Evolutionary conservation across 2,113 vertebrate genomes (phyloP).

Genomic region (Bucco capensis): DNA sequence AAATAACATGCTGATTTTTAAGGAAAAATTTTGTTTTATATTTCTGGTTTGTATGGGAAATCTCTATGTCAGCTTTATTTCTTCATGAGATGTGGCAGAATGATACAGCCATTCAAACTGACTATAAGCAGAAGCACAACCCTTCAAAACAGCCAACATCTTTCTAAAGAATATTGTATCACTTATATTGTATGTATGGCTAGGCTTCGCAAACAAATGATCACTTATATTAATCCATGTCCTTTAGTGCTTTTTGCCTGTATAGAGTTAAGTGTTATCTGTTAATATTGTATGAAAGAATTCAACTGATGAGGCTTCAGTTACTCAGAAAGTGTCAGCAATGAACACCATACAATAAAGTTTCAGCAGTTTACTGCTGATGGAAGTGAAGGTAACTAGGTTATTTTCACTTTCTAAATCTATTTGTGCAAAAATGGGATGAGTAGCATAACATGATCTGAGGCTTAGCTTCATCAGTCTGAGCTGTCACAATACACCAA

Average conservation of each 20-base stretch:
- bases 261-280: background rate
- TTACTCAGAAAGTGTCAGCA: background rate
- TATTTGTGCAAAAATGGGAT: background rate
- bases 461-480: background rate
- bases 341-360: background rate
- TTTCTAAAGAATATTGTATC: background rate
- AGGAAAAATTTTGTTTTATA: background rate
- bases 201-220: too few species aligned
- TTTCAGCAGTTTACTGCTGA: rapidly evolving
- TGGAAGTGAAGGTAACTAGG: background rate
- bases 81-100: background rate
- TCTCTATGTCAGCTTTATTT: background rate
- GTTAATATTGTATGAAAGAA: background rate
- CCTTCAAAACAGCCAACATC: background rate
- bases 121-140: background rate
- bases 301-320: background rate
- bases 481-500: background rate
- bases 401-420: background rate
- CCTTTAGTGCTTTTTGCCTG: background rate
- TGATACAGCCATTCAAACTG: background rate
- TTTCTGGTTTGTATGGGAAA: background rate
- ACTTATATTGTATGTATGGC: too few species aligned
- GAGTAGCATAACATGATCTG: background rate
- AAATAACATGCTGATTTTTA: background rate
- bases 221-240: background rate